Base-by-base conservation (phyloP, 1,140 invertebrate species). In the Cyclina sinensis region DNA sequence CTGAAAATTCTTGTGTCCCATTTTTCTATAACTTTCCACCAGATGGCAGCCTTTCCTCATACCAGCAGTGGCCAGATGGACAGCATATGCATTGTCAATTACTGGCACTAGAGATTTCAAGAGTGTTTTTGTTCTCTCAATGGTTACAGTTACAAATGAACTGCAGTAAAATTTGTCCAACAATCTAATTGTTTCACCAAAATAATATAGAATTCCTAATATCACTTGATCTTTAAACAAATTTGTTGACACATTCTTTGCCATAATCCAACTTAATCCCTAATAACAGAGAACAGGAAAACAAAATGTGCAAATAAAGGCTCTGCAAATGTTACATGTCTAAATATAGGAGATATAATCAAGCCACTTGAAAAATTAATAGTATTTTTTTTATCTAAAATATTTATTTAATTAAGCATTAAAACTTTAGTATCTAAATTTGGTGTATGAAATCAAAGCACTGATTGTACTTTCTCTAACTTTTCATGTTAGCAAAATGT, bases 41-140 rank as follows among this genome's bases (percentile, higher is more conserved):
- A 65, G 59, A 30, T 76, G 73, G 12, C 27, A 39, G 48, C 46
- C 48, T 48, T 24, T 54, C 16, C 14, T 51, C 27, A 54, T 30
- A 16, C 35, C 74, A 39, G n/a, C 48, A 54, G 46, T 16, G 48
- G 46, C 74, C 74, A 78, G 74, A 78, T 78, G 74, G 74, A 11
- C 74, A 54, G 35, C 74, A 78, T 78, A 78, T 78, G 74, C 54
- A 46, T 16, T 21, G 16, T 27, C 48, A 54, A 78, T 78, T 78
- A 78, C 30, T 35, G 48, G 46, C 46, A 78, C 74, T 78, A 78
- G 74, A 78, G 27, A 78, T 51, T 51, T 78, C 48, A 78, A 78
- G 74, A 51, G 74, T 78, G 74, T 78, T 78, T 51, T 78, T 78
- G 74, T 78, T 78, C 74, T 51, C 74, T 32, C 74, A 78, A 78